Evolutionary conservation across 2,113 vertebrate genomes (phyloP), one percentile per base, ranked within the genome.

Genomic region (Cyrtonyx montezumae): DNA sequence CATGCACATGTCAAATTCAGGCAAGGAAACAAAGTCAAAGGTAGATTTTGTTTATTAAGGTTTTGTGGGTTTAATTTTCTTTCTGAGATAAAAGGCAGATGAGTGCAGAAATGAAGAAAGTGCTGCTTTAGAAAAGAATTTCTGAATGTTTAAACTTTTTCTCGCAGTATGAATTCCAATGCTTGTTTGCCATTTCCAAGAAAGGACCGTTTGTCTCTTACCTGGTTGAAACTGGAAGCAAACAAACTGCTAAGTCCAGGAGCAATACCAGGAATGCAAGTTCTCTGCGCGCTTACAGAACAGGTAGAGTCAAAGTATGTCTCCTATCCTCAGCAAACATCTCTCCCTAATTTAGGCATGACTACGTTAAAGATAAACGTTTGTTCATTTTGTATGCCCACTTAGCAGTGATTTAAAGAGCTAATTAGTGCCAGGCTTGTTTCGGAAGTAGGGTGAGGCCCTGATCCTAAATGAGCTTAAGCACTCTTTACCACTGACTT

Each of bases 101-200:
- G 82, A 92, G 84, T 81, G 23, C 71, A 87, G 58, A 79, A 76
- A 84, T 94, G n/a, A n/a, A n/a, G n/a, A n/a, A 96, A 53, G 87
- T 93, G 73, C 83, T 88, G 49, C 84, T 96, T 97, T 96, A 88
- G 97, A 97, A 89, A 63, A 85, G 69, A 83, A 91, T 95, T 94
- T 96, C 88, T 94, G 95, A 96, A 96, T 97, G 95, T 88, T 96
- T 96, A 84, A 93, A 96, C 37, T 79, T 83, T 83, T 89, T 81
- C 91, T 90, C 91, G 79, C 92, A 95, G 86, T 94, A 84, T 91
- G 94, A 96, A 89, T 95, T 96, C 95, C 94, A 91, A 74, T 96
- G 96, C 94, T 96, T 96, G 91, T 86, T 97, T 97, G 90, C 93
- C 62, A 76, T 51, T 90, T 86, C 78, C 63, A 95, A 90, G 45